These are phyloP conservation scores for zebrafish (Danio rerio) DNA, from an alignment of 2,113 vertebrate genomes.

Conservation along the genomic window GRCz12tu NC_133192.1:44333501-44334000, in stretches of 20 bases:
- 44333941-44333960: neutral
- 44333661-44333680: constrained; percentile 60
- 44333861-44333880: neutral
- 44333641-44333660: neutral
- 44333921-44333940: neutral
- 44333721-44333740: constrained; percentile 68
- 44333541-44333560: no score
- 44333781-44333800: constrained; percentile 34
- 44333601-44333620: constrained; percentile 6
- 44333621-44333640: neutral
- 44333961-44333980: neutral
- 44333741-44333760: constrained; percentile 63
- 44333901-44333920: neutral
- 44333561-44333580: neutral
- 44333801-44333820: constrained; percentile 38
- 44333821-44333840: neutral
- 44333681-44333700: constrained; percentile 62
- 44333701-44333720: constrained; percentile 53
- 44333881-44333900: neutral
- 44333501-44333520: no score
- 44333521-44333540: no score
- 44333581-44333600: neutral
- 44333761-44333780: constrained; percentile 60
- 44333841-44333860: neutral
- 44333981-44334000: neutral